A percentile compares a stretch with the other conserved stretches of the same genome.
Evolutionary conservation across 2,113 vertebrate genomes (phyloP).

Genomic region (Dipodomys merriami): DNA sequence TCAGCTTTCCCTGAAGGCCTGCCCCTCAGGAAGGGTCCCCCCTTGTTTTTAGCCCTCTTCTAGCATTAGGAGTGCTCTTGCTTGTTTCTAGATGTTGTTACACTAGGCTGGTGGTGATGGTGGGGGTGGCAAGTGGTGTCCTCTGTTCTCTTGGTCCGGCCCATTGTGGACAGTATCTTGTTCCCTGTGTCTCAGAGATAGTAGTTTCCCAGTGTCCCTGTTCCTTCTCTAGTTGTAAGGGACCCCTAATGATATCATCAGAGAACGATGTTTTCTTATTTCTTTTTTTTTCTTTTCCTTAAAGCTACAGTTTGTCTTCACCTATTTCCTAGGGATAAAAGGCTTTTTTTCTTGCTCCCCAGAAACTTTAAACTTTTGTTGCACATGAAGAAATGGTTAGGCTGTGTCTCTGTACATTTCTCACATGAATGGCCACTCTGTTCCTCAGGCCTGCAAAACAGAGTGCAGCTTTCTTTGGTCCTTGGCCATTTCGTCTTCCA

Average conservation of each 20-base stretch:
- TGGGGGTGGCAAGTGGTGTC: background rate
- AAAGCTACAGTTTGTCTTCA: background rate
- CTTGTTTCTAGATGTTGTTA: background rate
- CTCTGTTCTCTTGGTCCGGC: background rate
- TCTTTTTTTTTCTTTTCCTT: background rate
- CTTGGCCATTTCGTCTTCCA: background rate
- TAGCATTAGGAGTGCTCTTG: background rate
- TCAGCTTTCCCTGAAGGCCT: background rate
- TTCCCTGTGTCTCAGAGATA: background rate
- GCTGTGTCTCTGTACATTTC: background rate
- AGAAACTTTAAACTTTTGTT: constrained; percentile 6
- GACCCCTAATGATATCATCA: background rate
- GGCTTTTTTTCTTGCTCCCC: background rate
- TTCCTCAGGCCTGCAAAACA: background rate
- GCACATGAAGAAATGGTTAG: background rate
- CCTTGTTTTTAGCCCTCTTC: background rate
- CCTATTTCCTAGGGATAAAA: background rate
- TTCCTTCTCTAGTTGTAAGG: background rate
- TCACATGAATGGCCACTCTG: background rate
- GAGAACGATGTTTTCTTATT: background rate
- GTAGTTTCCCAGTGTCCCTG: background rate
- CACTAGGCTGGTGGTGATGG: background rate
- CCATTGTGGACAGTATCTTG: background rate
- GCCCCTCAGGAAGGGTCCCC: background rate
- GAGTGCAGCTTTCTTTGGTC: background rate